Evolutionary conservation across 2,797 vertebrate species (phyloP).

Genomic region (Sebastes matsubarae): DNA sequence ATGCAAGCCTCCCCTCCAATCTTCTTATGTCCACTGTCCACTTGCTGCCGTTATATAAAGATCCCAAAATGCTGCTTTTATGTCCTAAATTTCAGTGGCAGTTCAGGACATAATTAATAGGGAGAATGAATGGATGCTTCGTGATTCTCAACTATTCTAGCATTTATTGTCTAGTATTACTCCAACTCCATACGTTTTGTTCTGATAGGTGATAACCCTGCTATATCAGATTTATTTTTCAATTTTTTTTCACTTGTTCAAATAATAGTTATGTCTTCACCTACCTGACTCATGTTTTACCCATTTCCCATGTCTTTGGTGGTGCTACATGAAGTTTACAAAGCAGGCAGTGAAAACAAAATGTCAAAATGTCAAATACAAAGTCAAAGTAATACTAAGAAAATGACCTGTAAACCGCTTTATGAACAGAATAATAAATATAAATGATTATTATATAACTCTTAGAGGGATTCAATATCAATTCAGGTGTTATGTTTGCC

Average conservation of each 20-base stretch:
- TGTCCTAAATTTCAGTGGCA: too few relatives aligned
- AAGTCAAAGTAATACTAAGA: not conserved
- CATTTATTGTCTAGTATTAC: not conserved
- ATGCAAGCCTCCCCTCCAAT: too few relatives aligned
- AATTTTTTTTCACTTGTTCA: too few relatives aligned
- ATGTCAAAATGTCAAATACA: not conserved
- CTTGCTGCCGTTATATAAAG: too few relatives aligned
- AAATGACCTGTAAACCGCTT: not conserved
- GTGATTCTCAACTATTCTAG: too few relatives aligned
- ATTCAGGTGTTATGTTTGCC: not conserved
- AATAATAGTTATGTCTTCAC: not conserved
- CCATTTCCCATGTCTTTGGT: too few relatives aligned
- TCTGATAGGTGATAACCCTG: not conserved
- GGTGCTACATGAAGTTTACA: too few relatives aligned
- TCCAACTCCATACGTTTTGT: not conserved
- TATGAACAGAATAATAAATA: not conserved
- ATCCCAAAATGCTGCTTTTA: rapidly evolving
- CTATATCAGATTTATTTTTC: too few relatives aligned
- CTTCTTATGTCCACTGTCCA: too few relatives aligned
- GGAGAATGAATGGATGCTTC: rapidly evolving
- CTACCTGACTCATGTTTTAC: not conserved
- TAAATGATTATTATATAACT: not conserved
- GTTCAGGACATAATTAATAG: too few relatives aligned
- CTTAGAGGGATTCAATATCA: not conserved
- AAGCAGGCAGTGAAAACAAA: too few relatives aligned